Conservation (phyloP, 2,797 vertebrate genomes). For the Nannoperca obscura region DNA sequence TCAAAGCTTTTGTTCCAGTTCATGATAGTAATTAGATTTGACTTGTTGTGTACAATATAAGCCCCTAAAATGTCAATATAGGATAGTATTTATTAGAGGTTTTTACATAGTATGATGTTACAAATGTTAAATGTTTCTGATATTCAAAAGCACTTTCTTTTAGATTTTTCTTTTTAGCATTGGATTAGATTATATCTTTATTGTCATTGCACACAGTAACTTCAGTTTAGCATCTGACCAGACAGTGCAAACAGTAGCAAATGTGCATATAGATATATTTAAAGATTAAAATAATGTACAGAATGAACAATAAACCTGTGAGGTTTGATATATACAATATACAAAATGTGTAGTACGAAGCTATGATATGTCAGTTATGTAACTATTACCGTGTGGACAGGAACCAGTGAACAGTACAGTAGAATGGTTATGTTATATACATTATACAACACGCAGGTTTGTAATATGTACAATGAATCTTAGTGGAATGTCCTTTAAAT, state of each 20-base stretch:
- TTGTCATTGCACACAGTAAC: neutral
- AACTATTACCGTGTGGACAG: neutral
- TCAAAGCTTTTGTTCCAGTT: constrained; percentile 10
- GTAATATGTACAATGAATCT: neutral
- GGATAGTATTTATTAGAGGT: neutral
- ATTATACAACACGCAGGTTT: neutral
- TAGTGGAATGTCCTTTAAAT: neutral
- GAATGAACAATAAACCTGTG: neutral
- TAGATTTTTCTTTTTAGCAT: neutral
- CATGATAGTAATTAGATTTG: neutral
- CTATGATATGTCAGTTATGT: neutral
- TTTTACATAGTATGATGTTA: neutral
- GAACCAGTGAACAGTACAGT: neutral
- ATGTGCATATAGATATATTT: neutral
- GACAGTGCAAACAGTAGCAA: neutral
- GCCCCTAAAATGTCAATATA: neutral
- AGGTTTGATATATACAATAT: neutral
- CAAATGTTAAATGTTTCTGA: neutral
- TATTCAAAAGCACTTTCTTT: neutral
- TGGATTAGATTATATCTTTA: neutral
- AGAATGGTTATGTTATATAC: neutral
- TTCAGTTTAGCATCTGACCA: neutral
- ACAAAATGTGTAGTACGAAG: neutral
- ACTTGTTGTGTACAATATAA: neutral
- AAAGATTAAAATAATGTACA: neutral